Evolutionary conservation across 2,888 invertebrate genomes (phyloP), one percentile per base, ranked within the genome.

Genomic region (Cryptocheilus praepositus): DNA sequence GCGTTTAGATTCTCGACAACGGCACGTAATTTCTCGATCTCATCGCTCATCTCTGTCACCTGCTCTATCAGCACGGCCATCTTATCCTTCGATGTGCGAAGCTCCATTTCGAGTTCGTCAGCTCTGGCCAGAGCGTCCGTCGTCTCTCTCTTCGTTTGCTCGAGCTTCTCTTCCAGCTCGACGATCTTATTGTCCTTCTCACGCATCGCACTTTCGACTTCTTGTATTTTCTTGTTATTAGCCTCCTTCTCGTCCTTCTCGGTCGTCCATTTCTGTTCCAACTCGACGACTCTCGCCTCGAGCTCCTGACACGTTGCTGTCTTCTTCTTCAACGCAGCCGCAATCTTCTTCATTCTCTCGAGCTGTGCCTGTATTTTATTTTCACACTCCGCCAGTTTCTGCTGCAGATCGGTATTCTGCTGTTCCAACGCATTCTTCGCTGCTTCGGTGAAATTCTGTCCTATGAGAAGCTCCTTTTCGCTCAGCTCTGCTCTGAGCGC

Each of bases 331-430:
- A 95, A 90, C 82, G 92, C 94, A 0, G 93, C 91, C 0, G 94
- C 95, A 80, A 94, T 92, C 82, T 95, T 95, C 83, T 95, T 95
- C 83, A 95, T 90, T 87, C 95, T 95, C 64, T 95, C 95, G 61
- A 94, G 86, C 70, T 94, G 92, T 59, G 93, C 93, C 80, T 92
- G 93, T 74, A 93, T 92, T 83, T 93, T 94, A 7, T 84, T 89
- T 80, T 93, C 93, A 0, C 93, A 81, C 15, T 89, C 86, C 0
- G 78, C 66, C 60, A 87, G 81, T 80, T 83, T 89, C 83, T 81
- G 89, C 85, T 84, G 88, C 76, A 84, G 85, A 75, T 90, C 90
- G 69, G 79, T 72, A n/a, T 91, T 65, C 71, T 86, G 89, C 0
- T 70, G 53, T 69, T 88, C 87, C 52, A 90, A 77, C 45, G 84